Base-by-base conservation (phyloP, 2,888 invertebrate species). In the Terebella lapidaria region DNA sequence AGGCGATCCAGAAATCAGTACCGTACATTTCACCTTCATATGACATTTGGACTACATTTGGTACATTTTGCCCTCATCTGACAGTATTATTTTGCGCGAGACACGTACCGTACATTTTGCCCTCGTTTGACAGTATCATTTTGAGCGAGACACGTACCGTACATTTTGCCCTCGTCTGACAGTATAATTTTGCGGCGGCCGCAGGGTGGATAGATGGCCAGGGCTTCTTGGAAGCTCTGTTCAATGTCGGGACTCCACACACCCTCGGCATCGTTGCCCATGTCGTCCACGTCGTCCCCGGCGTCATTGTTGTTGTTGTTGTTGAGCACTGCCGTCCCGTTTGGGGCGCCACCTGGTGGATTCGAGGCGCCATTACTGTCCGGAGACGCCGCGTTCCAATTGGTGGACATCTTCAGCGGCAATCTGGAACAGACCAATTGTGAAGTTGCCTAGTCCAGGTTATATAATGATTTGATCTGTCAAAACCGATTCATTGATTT, bases 41-140 rank as follows among this genome's bases (percentile, higher is more conserved):
- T n/a, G n/a, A n/a, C n/a, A n/a, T n/a, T n/a, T n/a, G n/a, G n/a
- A n/a, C n/a, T n/a, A n/a, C n/a, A n/a, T n/a, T n/a, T n/a, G n/a
- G n/a, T 97, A 99, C 99, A 99, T 99, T 89, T 99, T 99, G 81
- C 99, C 99, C 86, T 99, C 99, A 83, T 99, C 99, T 74, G 95
- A 95, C 76, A 99, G 88, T 76, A 99, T 99, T 82, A 99, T 99
- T 87, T 99, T 99, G 83, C 99, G 42, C n/a, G n/a, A n/a, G 10
- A 5, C 49, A 60, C 65, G 57, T 86, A 99, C 97, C 99, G 87
- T 97, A 99, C 99, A 99, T 99, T 89, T 99, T 99, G 81, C 99
- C 99, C 86, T 99, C 99, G 83, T 99, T 99, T 74, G 95, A 95
- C 76, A 99, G 88, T 76, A 99, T 99, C 82, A 99, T 99, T 87